These are phyloP conservation scores for Xylocopa sonorina DNA, from an alignment of 1,140 invertebrate species.

Conservation along the genomic window DNA sequence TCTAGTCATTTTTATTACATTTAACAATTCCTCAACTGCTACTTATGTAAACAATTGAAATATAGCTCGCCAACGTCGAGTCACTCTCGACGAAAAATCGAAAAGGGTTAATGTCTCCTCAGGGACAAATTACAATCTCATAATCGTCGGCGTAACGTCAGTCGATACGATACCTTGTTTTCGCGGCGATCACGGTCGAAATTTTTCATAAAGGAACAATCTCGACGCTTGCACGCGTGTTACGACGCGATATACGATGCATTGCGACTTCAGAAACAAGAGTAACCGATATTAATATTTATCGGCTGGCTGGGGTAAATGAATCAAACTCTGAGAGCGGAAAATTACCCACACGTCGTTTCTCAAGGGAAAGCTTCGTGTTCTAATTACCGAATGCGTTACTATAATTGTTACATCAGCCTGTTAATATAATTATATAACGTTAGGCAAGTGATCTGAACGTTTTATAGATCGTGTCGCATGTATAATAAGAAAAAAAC, in stretches of 20 bases:
- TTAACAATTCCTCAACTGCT: too few species aligned
- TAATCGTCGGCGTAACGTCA: too few species aligned
- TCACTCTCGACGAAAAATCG: too few species aligned
- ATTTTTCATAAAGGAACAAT: background rate
- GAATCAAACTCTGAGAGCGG: background rate
- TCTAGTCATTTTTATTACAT: too few species aligned
- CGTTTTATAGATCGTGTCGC: background rate
- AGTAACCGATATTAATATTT: background rate
- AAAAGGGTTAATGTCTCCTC: too few species aligned
- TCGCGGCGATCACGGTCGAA: background rate
- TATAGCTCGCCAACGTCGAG: too few species aligned
- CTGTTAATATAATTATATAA: slow-evolving; percentile 9
- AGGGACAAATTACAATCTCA: too few species aligned
- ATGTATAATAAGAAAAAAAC: too few species aligned
- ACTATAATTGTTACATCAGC: background rate
- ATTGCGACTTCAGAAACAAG: background rate
- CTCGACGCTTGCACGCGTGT: too few species aligned
- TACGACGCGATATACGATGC: background rate
- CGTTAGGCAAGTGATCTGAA: background rate
- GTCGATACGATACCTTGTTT: too few species aligned
- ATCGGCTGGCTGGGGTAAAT: background rate
- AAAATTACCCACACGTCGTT: background rate
- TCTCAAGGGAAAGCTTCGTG: background rate
- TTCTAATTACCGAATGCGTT: background rate
- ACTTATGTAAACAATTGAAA: too few species aligned